These are phyloP conservation scores for Cryptomyrus ogoouensis DNA, from an alignment of 2,113 vertebrate species.

Conservation along the genomic window DNA sequence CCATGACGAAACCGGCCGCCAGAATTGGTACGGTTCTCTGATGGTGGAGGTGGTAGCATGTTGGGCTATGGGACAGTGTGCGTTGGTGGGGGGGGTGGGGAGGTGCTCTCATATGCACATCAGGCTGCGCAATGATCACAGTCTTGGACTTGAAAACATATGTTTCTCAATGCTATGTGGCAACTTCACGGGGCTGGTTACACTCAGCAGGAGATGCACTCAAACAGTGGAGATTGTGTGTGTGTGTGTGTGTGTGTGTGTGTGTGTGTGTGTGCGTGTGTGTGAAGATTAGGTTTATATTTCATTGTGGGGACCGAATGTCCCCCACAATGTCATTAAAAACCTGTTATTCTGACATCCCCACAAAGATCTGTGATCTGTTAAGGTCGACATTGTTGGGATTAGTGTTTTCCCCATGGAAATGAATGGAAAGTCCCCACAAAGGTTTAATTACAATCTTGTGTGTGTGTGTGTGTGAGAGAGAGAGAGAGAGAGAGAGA, in stretches of 20 bases:
- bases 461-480: neutral
- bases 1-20: constrained; percentile 19
- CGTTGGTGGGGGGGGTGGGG: neutral
- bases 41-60: neutral
- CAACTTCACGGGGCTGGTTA: neutral
- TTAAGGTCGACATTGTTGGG: too few relatives aligned
- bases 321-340: too few relatives aligned
- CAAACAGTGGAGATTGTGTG: neutral
- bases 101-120: neutral
- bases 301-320: too few relatives aligned
- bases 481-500: neutral
- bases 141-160: neutral
- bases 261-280: too few relatives aligned
- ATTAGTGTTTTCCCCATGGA: too few relatives aligned
- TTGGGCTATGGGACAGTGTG: neutral
- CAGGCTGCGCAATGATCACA: neutral
- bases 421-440: too few relatives aligned
- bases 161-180: neutral
- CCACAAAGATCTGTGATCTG: too few relatives aligned
- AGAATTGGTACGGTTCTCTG: constrained; percentile 20
- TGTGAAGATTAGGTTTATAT: too few relatives aligned
- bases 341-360: too few relatives aligned
- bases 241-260: too few relatives aligned
- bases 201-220: neutral
- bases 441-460: too few relatives aligned